Evolutionary conservation across 2,888 invertebrate species (phyloP), one percentile per base, ranked within the genome.

Genomic region (Peribatodes rhomboidaria): DNA sequence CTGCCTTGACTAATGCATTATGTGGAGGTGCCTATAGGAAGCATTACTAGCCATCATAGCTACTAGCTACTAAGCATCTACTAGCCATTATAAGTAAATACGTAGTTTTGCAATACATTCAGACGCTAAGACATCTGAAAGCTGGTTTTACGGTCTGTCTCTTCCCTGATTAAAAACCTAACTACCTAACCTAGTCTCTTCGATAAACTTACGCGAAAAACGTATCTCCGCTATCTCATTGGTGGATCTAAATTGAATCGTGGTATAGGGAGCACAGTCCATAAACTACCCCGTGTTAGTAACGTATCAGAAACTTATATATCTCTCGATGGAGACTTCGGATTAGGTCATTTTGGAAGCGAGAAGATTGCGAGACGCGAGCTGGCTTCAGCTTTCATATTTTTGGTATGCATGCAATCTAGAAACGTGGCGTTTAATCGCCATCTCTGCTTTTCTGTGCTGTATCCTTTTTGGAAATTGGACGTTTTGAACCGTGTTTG

Each of bases 161-260:
- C 27, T 27, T 10, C 13, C n/a, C 53, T 54, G 39, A 22, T 41
- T 39, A 41, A 54, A 41, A 41, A 27, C 14, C 16, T 27, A 14
- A 42, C 20, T 55, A 55, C 13, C 42, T 14, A n/a, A 35, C 39
- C 47, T 47, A 35, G 55, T 58, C 62, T 69, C 62, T 67, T 27
- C 59, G 65, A 67, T 70, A 67, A 70, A 60, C 65, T 60, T 63
- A 57, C 67, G 66, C 59, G 63, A 11, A 72, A 71, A 70, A 79
- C 80, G 78, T 77, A 77, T 77, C 68, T n/a, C 68, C 67, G 79
- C 79, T 89, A 92, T 90, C 91, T 81, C 75, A 80, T 81, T 81
- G 82, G 80, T 82, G 75, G 78, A 92, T 92, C 92, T 91, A 91
- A 92, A 92, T 92, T 92, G 90, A 91, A 92, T 91, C 86, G 81